Percentiles rank a stretch among this genome's conserved stretches.
These are phyloP conservation scores for Coregonus suidteri DNA, from an alignment of 2,797 vertebrate genomes.

Conservation along the genomic window DNA sequence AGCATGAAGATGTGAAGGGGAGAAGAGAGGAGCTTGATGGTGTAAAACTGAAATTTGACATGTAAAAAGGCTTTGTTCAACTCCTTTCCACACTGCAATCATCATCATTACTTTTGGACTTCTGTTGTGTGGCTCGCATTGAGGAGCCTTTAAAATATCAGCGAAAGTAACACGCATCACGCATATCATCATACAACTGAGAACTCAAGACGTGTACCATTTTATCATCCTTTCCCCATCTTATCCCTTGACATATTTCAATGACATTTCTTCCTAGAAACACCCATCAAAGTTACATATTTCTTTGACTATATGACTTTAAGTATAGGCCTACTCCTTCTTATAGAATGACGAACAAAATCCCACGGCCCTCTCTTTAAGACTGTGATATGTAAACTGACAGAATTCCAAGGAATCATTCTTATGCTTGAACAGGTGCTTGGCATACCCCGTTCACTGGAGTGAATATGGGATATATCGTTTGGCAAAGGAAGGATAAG, in stretches of 20 bases:
- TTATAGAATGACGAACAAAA: neutral
- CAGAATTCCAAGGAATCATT: conserved; percentile 60
- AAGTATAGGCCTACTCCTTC: too few species aligned
- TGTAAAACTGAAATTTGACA: conserved; percentile 71
- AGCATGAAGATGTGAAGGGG: conserved; percentile 67
- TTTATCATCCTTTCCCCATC: conserved; percentile 55
- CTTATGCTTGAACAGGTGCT: conserved; percentile 52
- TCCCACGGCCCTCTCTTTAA: conserved; percentile 27
- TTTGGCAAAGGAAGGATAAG: conserved; percentile 66
- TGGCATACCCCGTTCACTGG: conserved; percentile 56
- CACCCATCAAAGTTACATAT: neutral
- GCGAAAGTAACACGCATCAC: conserved; percentile 63
- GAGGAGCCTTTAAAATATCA: conserved; percentile 46
- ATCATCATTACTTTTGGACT: conserved; percentile 52
- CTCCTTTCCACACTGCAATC: conserved; percentile 54
- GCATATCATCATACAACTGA: conserved; percentile 39
- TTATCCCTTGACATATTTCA: conserved; percentile 27
- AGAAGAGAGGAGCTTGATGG: conserved; percentile 67
- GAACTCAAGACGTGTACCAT: conserved; percentile 61
- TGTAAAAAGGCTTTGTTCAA: conserved; percentile 65
- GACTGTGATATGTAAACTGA: conserved; percentile 55
- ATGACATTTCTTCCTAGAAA: neutral
- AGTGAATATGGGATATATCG: conserved; percentile 58
- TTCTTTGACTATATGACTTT: neutral
- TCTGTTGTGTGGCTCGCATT: conserved; percentile 61